These are phyloP conservation scores for Nomada ruficornis DNA, from an alignment of 2,888 invertebrate genomes.

Conservation along the genomic window DNA sequence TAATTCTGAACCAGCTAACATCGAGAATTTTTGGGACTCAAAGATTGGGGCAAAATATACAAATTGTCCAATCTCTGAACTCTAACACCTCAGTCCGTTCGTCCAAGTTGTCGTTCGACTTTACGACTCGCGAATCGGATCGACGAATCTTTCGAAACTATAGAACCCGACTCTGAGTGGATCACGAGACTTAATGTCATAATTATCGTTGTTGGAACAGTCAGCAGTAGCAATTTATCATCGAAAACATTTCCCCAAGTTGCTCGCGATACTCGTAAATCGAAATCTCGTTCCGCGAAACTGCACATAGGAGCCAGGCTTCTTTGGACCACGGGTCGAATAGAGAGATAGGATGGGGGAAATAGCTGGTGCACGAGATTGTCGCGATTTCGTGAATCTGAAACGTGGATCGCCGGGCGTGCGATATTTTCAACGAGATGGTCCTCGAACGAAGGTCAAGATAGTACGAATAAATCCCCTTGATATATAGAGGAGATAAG, in stretches of 20 bases:
- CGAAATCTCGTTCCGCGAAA: constrained; percentile 8
- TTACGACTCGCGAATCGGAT: constrained; percentile 17
- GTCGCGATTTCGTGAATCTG: constrained; percentile 46
- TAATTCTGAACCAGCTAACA: too few relatives aligned
- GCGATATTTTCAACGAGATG: constrained; percentile 41
- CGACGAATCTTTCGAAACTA: background rate
- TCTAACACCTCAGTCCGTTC: background rate
- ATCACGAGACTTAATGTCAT: background rate
- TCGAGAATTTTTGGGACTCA: background rate
- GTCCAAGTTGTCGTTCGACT: constrained; percentile 2
- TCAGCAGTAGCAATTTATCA: background rate
- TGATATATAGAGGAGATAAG: constrained; percentile 60
- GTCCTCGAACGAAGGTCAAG: constrained; percentile 43
- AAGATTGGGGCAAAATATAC: background rate
- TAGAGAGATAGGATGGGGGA: background rate
- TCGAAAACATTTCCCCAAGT: constrained; percentile 40
- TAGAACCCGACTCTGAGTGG: background rate
- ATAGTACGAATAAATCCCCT: constrained; percentile 43
- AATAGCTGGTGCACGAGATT: constrained; percentile 21
- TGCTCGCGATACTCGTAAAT: constrained; percentile 23
- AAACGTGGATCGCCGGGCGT: constrained; percentile 22
- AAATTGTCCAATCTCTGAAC: background rate
- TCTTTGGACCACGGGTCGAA: background rate
- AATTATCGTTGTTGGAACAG: background rate
- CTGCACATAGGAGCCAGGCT: constrained; percentile 18